Evolutionary conservation across 2,797 vertebrate genomes (phyloP), one percentile per base, ranked within the genome.

Genomic region (Gymnocypris eckloni): DNA sequence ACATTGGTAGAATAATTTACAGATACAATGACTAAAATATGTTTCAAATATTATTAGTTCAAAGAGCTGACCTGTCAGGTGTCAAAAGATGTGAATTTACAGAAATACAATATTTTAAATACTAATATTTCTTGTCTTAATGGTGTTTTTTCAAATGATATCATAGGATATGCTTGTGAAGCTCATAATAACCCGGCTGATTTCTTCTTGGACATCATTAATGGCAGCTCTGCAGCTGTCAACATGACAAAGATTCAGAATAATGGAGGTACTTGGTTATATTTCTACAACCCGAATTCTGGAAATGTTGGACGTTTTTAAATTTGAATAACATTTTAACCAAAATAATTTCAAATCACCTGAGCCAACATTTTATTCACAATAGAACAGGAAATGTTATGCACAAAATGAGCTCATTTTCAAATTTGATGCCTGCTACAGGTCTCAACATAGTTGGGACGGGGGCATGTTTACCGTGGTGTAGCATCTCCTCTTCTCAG

Each of bases 151-250:
- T 76, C 6, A 70, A 43, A n/a, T 71, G 10, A 56, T 84, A 15
- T 88, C 89, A 0, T 88, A 99, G 98, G 97, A 22, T 98, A 96
- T 43, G 77, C 88, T 0, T 98, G 97, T 45, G 97, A 99, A 91
- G 90, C 95, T 0, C 96, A 96, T 92, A 98, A 99, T 93, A 99
- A 99, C 88, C 98, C 98, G 10, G 97, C 97, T 0, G 97, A 99
- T 89, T 99, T 99, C 86, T 98, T 99, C 84, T 92, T 99, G 90
- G 98, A 99, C 6, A 56, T 99, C 82, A 96, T 99, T 82, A 98
- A 97, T 15, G 97, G 98, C 88, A 95, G 97, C 86, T 96, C 94
- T 6, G 94, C 94, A 0, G 91, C 92, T 0, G 92, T 95, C 70
- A 64, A 92, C 16, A 64, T 94, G 87, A 94, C 84, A 78, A 97